phyloP scores from a whole-genome alignment of 2,888 invertebrate species.

The Notocelia uddmanniana region DNA sequence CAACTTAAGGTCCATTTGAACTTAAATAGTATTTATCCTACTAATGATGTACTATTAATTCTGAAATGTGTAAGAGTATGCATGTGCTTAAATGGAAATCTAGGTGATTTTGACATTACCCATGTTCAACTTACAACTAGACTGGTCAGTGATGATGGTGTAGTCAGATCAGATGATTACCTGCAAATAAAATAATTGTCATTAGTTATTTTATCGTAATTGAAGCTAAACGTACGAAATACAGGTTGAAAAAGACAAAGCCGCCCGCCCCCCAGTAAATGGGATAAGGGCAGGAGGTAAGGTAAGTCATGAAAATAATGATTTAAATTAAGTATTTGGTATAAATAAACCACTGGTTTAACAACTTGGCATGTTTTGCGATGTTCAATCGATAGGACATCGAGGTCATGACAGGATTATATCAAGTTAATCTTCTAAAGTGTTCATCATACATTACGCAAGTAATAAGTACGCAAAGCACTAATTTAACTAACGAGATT shows the following conservation, averaged over 20 bases:
- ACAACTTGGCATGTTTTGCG: not conserved
- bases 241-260: not conserved
- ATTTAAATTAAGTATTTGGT: not conserved
- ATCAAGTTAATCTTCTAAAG: no score
- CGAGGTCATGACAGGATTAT: no score
- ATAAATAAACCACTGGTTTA: not conserved
- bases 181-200: constrained; percentile 3
- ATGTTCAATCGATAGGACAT: no score
- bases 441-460: no score
- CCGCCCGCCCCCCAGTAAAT: no score
- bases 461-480: not conserved
- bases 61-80: not conserved
- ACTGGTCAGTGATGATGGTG: not conserved
- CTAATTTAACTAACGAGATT: not conserved
- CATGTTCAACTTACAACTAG: not conserved
- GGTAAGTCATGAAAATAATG: not conserved
- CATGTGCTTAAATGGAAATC: not conserved
- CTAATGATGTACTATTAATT: no score
- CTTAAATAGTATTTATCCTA: no score
- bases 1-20: no score
- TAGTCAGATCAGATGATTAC: not conserved
- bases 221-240: not conserved
- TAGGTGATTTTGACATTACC: not conserved
- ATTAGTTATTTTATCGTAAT: not conserved
- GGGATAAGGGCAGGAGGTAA: no score